Evolutionary conservation across 2,113 vertebrate species (phyloP).

Genomic region (Butorides virescens): DNA sequence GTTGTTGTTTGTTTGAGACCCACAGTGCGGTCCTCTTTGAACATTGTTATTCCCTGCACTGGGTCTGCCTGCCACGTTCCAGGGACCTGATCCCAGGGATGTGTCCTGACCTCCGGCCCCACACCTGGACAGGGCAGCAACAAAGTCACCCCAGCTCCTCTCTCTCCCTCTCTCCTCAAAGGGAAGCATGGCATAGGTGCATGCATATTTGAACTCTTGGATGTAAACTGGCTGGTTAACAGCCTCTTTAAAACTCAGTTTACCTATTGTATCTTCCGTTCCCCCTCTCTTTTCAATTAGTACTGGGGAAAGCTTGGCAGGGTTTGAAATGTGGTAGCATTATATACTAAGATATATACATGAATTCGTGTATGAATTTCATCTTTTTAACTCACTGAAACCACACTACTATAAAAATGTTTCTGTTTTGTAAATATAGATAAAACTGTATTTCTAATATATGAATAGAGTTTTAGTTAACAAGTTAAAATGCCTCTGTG

Average conservation of each 20-base stretch:
- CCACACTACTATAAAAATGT: background rate
- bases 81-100: background rate
- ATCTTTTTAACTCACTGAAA: background rate
- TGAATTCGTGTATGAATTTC: background rate
- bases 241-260: background rate
- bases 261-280: background rate
- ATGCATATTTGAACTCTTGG: background rate
- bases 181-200: background rate
- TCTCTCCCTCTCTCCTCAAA: background rate
- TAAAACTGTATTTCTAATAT: background rate
- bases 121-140: background rate
- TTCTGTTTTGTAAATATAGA: background rate
- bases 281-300: background rate
- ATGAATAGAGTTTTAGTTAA: background rate
- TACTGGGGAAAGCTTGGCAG: background rate
- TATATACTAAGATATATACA: background rate
- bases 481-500: background rate
- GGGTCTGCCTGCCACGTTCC: background rate
- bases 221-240: background rate
- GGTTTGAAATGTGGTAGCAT: background rate
- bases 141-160: background rate
- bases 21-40: background rate
- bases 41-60: background rate
- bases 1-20: background rate
- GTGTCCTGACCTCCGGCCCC: background rate